Evolutionary conservation across 2,113 vertebrate genomes (phyloP), one percentile per base, ranked within the genome.

Genomic region (Balaeniceps rex): DNA sequence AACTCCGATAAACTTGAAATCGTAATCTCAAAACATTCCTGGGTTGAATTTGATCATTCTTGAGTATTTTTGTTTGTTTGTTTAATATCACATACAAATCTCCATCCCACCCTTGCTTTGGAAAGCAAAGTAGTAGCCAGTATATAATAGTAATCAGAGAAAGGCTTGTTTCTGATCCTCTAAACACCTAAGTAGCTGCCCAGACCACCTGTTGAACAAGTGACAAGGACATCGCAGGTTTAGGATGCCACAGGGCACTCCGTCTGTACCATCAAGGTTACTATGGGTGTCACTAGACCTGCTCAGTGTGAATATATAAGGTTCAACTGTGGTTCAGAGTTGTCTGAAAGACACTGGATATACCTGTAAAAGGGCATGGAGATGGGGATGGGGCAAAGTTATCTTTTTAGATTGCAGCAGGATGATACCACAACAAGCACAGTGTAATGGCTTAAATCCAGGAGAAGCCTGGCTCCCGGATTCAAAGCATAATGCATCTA

Each of bases 331-430:
- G 14, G 16, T 58, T 63, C 66, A 34, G 28, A 63, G 21, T 6
- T 69, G 14, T 19, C 57, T 36, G 40, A 81, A 58, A 75, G 29
- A 75, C 33, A 11, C 5, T 84, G 64, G 55, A 34, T 76, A 47
- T 9, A 58, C 3, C 55, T 74, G 25, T 55, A 83, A 74, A 83
- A 57, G 6, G 6, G 6, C 9, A 40, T 11, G 25, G 60, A 63
- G 31, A n/a, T 0, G 0, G 54, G 19, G 14, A 81, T 13, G 3
- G 2, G 6, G 2, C 0, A 2, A 71, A 38, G 36, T 60, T 60
- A 26, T 38, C 21, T 44, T 34, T 49, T 63, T 38, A 86, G 54
- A 36, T 38, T 55, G 24, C 31, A 78, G 55, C 7, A 19, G 23
- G 19, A 31, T 66, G 54, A 63, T 29, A 61, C 47, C 55, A 86